Percentiles rank a stretch among this genome's conserved stretches.
These are phyloP conservation scores for Carcharodon carcharias DNA, from an alignment of 2,797 vertebrate species.

Conservation along the genomic window DNA sequence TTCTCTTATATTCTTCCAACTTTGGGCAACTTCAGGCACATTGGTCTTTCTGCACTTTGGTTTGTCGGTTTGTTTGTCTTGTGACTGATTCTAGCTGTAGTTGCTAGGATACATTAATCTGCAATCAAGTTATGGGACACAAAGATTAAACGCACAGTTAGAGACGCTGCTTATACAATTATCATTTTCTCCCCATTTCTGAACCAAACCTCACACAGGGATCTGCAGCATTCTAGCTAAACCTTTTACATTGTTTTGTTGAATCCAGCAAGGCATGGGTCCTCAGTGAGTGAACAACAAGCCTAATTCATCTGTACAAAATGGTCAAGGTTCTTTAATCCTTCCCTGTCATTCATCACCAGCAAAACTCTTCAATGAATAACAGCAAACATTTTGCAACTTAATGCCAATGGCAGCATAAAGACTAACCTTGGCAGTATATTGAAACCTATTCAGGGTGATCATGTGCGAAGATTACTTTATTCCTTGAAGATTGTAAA, in stretches of 20 bases:
- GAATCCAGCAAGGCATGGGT: too few species aligned
- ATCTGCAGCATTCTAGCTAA: not conserved
- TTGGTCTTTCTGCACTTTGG: not conserved
- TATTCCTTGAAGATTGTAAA: not conserved
- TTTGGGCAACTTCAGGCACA: not conserved
- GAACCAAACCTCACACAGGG: not conserved
- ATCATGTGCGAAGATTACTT: not conserved
- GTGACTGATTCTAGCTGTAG: conserved; percentile 5
- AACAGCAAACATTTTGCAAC: not conserved
- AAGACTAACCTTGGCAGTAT: not conserved
- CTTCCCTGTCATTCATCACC: not conserved
- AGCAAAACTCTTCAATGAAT: not conserved
- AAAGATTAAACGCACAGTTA: conserved; percentile 14
- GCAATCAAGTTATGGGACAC: not conserved
- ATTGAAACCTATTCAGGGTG: not conserved
- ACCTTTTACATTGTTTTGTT: not conserved
- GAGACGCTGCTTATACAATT: not conserved
- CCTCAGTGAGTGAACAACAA: not conserved
- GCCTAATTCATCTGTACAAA: not conserved
- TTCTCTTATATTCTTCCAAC: not conserved
- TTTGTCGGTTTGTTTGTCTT: conserved; percentile 32
- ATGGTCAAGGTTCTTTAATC: not conserved
- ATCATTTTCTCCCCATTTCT: not conserved
- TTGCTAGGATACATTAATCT: conserved; percentile 37
- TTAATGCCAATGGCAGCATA: not conserved